These are phyloP conservation scores for Plecotus auritus DNA, from an alignment of 2,113 vertebrate genomes.

Conservation along the genomic window DNA sequence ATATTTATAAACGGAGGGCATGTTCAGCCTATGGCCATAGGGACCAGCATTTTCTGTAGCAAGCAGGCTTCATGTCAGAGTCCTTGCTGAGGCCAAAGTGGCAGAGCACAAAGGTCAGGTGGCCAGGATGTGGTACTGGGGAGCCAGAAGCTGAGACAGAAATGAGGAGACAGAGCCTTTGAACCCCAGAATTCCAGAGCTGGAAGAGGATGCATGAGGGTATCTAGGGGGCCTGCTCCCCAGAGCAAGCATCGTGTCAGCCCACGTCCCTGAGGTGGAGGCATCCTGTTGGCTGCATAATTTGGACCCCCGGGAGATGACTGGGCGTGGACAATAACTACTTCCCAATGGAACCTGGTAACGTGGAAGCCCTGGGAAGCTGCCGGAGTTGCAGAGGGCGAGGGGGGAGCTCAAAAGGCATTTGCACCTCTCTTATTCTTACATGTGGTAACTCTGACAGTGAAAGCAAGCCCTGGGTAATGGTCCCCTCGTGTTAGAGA, in stretches of 20 bases:
- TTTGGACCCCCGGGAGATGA: background rate
- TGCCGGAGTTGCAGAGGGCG: background rate
- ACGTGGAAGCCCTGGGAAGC: background rate
- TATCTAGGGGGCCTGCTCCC: background rate
- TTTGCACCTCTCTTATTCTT: background rate
- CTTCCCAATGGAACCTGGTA: background rate
- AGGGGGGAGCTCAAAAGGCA: background rate
- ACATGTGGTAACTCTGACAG: background rate
- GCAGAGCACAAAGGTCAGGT: background rate
- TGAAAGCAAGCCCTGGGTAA: background rate
- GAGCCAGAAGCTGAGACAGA: background rate
- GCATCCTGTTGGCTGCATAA: rapidly evolving
- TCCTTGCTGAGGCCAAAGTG: background rate
- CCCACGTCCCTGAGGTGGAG: background rate
- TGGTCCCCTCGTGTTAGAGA: background rate
- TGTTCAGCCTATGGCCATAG: background rate
- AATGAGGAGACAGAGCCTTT: background rate
- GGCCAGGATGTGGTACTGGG: background rate
- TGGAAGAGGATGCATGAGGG: background rate
- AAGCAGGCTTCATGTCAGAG: background rate
- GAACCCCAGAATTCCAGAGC: background rate
- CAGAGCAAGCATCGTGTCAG: background rate
- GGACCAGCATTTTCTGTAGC: background rate
- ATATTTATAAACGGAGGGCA: background rate
- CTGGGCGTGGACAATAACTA: no score